phyloP scores from a whole-genome alignment of 2,888 invertebrate genomes.

The Drosophila parthenogenetica region DNA sequence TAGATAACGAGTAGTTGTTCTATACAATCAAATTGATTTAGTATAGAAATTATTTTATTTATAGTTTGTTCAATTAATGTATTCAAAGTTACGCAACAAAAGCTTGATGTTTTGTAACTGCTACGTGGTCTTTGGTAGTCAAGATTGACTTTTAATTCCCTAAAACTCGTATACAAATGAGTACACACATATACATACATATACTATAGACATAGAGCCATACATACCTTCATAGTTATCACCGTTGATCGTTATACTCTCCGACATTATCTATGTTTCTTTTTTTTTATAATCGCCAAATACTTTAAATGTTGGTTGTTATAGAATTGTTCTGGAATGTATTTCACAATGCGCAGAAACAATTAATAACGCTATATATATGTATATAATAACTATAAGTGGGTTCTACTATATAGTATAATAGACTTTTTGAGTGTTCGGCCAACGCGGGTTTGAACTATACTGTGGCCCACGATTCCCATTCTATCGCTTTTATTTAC shows the following conservation, averaged over 20 bases:
- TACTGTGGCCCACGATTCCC: conserved; percentile 28
- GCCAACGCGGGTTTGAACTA: conserved; percentile 20
- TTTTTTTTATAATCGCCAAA: conserved; percentile 42
- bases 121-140: neutral
- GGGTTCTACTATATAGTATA: neutral
- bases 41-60: too few relatives aligned
- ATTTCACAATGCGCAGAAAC: conserved; percentile 60
- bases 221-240: conserved; percentile 58
- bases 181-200: neutral
- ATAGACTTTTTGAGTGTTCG: conserved; percentile 6
- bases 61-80: too few relatives aligned
- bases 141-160: neutral
- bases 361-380: conserved; percentile 11
- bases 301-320: conserved; percentile 27
- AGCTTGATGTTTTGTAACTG: neutral
- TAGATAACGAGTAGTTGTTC: too few relatives aligned
- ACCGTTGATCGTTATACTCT: conserved; percentile 64
- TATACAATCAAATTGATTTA: too few relatives aligned
- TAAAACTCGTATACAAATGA: neutral
- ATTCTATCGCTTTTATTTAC: conserved; percentile 43
- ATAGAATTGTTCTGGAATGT: conserved; percentile 37
- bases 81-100: neutral
- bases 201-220: conserved; percentile 9
- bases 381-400: neutral
- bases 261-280: conserved; percentile 52